These are phyloP conservation scores for Apogon hyalosoma DNA, from an alignment of 2,797 vertebrate genomes.

Conservation along the genomic window DNA sequence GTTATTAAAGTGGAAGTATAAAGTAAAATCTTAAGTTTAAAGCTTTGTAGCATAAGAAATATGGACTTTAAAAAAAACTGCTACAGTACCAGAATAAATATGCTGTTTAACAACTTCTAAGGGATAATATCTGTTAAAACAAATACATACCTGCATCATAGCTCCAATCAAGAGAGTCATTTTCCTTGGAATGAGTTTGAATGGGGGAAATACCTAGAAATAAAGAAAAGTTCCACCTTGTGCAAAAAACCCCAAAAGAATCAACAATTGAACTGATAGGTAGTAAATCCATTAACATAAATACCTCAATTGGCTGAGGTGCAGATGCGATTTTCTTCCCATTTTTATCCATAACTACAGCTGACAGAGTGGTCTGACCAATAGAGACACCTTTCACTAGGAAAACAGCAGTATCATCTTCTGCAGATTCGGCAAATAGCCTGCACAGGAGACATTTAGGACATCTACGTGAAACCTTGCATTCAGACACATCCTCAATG, in stretches of 20 bases:
- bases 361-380: constrained; percentile 92
- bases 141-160: constrained; percentile 89
- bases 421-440: constrained; percentile 83
- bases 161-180: constrained; percentile 93
- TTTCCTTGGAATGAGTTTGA: constrained; percentile 91
- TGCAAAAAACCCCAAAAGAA: neutral
- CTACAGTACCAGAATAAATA: too few relatives aligned
- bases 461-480: constrained; percentile 12
- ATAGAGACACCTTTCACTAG: constrained; percentile 87
- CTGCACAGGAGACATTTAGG: constrained; percentile 72
- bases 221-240: constrained; percentile 2
- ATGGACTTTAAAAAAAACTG: neutral
- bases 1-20: too few relatives aligned
- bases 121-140: too few relatives aligned
- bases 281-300: constrained; percentile 1
- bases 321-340: constrained; percentile 87
- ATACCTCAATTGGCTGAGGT: constrained; percentile 93
- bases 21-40: too few relatives aligned
- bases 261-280: neutral
- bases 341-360: constrained; percentile 85
- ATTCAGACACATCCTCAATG: neutral
- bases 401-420: constrained; percentile 89
- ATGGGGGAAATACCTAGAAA: constrained; percentile 93
- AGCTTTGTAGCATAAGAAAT: too few relatives aligned
- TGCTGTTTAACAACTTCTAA: too few relatives aligned